Percentiles rank a stretch among this genome's conserved stretches.
phyloP scores from a whole-genome alignment of 53 echinoderm and acorn worm species.

The Actinopyga echinites region DNA sequence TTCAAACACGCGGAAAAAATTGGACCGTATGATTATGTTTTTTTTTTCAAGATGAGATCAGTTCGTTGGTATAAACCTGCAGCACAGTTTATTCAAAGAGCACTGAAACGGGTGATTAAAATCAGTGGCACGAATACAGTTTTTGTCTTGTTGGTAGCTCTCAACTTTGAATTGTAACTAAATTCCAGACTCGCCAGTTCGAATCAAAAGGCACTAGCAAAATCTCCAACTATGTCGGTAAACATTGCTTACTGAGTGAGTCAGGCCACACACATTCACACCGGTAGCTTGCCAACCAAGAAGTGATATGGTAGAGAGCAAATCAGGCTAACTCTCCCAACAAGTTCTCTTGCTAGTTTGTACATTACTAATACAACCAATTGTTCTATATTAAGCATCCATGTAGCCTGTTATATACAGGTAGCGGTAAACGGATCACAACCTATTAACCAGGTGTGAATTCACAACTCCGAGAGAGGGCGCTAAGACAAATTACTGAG shows the following conservation, averaged over 20 bases:
- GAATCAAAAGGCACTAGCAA: not conserved
- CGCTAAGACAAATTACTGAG: slow-evolving; percentile 22
- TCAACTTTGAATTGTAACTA: too few species aligned
- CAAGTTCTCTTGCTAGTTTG: slow-evolving; percentile 33
- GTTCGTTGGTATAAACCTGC: too few species aligned
- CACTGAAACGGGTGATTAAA: too few species aligned
- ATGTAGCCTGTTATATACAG: slow-evolving; percentile 40
- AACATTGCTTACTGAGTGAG: slow-evolving; percentile 17
- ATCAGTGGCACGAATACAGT: too few species aligned
- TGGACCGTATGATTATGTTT: too few species aligned
- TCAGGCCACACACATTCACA: slow-evolving; percentile 18
- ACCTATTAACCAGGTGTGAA: slow-evolving; percentile 23
- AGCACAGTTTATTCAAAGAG: too few species aligned
- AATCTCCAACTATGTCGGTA: slow-evolving; percentile 11
- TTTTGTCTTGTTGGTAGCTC: too few species aligned
- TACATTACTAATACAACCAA: slow-evolving; percentile 31
- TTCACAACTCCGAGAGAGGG: not conserved
- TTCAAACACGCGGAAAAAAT: too few species aligned
- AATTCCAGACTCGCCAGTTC: too few species aligned
- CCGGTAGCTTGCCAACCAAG: slow-evolving; percentile 25
- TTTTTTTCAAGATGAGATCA: too few species aligned
- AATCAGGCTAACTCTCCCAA: slow-evolving; percentile 16
- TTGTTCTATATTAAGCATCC: slow-evolving; percentile 45
- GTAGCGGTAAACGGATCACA: slow-evolving; percentile 35
- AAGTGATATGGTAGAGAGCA: slow-evolving; percentile 14